Percentiles rank a stretch among this genome's conserved stretches.
Evolutionary conservation across 2,888 invertebrate genomes (phyloP).

Genomic region (Drosophila leonis): DNA sequence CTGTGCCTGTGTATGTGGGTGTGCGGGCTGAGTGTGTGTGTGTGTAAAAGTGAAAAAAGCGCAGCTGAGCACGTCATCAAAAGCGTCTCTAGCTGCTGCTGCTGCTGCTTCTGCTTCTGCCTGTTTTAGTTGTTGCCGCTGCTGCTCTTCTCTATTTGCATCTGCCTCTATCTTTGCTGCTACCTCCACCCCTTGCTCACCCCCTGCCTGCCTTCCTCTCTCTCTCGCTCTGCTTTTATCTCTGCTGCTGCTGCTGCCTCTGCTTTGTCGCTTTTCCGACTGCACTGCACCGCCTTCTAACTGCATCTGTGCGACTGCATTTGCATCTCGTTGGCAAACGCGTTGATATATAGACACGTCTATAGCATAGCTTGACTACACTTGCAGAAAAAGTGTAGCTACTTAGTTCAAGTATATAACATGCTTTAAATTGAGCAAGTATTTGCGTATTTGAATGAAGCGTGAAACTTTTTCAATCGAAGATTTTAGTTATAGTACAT

Average conservation of each 20-base stretch:
- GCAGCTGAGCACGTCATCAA: slow-evolving; percentile 72
- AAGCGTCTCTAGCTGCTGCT: slow-evolving; percentile 48
- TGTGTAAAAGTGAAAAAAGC: slow-evolving; percentile 70
- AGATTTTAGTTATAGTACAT: too few species aligned
- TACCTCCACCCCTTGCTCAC: neutral
- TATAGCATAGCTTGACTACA: slow-evolving; percentile 9
- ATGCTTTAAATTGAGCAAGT: neutral
- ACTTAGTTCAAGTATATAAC: neutral
- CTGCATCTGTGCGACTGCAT: slow-evolving; percentile 34
- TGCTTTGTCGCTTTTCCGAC: slow-evolving; percentile 19
- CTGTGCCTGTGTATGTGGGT: slow-evolving; percentile 9
- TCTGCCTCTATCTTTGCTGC: slow-evolving; percentile 11
- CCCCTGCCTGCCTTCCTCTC: neutral
- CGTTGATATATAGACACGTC: slow-evolving; percentile 52
- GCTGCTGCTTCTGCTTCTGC: slow-evolving; percentile 18
- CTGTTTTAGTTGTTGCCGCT: slow-evolving; percentile 16
- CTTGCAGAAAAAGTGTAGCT: slow-evolving; percentile 1
- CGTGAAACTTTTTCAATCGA: neutral
- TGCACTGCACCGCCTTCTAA: slow-evolving; percentile 29
- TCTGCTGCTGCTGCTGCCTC: slow-evolving; percentile 7
- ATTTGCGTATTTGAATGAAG: neutral
- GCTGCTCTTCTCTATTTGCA: slow-evolving; percentile 13
- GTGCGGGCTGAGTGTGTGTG: slow-evolving; percentile 11
- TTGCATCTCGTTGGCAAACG: slow-evolving; percentile 44
- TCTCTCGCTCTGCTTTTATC: slow-evolving; percentile 1